These are phyloP conservation scores for Emydura subglobosa DNA, from an alignment of 2,113 vertebrate genomes.

Conservation along the genomic window DNA sequence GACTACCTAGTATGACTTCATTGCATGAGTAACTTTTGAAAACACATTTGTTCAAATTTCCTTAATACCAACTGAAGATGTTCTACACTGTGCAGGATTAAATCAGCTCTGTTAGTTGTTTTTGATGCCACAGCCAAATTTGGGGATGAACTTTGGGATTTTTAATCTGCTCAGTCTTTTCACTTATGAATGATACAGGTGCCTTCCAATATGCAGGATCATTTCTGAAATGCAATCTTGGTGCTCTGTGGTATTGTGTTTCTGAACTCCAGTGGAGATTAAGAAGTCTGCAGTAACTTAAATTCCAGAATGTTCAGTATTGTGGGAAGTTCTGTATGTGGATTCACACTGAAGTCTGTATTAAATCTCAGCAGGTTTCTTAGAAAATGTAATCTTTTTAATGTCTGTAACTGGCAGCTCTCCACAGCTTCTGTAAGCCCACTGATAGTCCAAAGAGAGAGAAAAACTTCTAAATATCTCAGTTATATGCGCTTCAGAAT, in stretches of 20 bases:
- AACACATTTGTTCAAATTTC: constrained; percentile 36
- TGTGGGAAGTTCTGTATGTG: constrained; percentile 42
- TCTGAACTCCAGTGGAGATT: constrained; percentile 31
- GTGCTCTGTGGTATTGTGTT: constrained; percentile 64
- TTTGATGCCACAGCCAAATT: constrained; percentile 58
- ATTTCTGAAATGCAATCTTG: constrained; percentile 80
- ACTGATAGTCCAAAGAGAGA: neutral
- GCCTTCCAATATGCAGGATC: constrained; percentile 75
- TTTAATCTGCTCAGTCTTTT: constrained; percentile 60
- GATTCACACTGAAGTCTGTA: neutral
- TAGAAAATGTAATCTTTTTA: constrained; percentile 7
- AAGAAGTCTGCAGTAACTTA: neutral
- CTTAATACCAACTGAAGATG: constrained; percentile 31
- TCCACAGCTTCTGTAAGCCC: constrained; percentile 37
- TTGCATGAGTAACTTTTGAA: constrained; percentile 61
- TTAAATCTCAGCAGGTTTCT: constrained; percentile 3
- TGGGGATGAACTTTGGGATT: constrained; percentile 44
- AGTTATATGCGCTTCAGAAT: constrained; percentile 61
- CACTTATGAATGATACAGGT: constrained; percentile 42
- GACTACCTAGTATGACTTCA: constrained; percentile 46
- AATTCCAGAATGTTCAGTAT: neutral
- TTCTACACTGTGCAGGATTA: constrained; percentile 24
- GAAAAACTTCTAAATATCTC: neutral
- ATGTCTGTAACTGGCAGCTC: neutral
- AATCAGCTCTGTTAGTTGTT: constrained; percentile 39